A percentile compares a stretch with the other conserved stretches of the same genome.
Conservation (phyloP, 2,113 vertebrate genomes). For the Daboia siamensis region DNA sequence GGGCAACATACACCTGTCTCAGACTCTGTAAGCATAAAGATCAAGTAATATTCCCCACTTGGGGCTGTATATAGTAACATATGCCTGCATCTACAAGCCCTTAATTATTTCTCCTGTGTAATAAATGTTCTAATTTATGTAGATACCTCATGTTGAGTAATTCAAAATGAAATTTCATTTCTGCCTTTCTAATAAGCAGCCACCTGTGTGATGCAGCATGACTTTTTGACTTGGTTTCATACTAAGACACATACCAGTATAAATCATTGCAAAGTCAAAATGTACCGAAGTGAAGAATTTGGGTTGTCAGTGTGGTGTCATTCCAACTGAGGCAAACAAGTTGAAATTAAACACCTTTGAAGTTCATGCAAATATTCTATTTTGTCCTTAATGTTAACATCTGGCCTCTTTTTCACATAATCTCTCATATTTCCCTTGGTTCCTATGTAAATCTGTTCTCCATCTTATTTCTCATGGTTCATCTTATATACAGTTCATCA, state of each 20-base stretch:
- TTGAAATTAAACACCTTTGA: constrained; percentile 5
- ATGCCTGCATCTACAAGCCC: not conserved
- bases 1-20: not conserved
- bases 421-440: not conserved
- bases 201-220: constrained; percentile 10
- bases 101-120: constrained; percentile 15
- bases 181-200: constrained; percentile 33
- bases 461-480: not conserved
- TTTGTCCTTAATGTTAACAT: not conserved
- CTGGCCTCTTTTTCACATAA: not conserved
- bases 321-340: not conserved
- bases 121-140: constrained; percentile 1
- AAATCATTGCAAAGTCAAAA: constrained; percentile 32
- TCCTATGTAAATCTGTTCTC: not conserved
- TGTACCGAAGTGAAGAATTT: not conserved
- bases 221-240: constrained; percentile 34
- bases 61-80: constrained; percentile 1
- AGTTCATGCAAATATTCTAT: not conserved
- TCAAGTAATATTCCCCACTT: not conserved
- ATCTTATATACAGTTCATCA: not conserved
- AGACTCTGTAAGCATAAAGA: not conserved
- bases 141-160: constrained; percentile 18
- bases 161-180: constrained; percentile 32
- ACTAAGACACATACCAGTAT: not conserved
- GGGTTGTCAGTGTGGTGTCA: not conserved